Base-by-base conservation (phyloP, 2,113 vertebrate genomes). In the Siniperca knerii region DNA sequence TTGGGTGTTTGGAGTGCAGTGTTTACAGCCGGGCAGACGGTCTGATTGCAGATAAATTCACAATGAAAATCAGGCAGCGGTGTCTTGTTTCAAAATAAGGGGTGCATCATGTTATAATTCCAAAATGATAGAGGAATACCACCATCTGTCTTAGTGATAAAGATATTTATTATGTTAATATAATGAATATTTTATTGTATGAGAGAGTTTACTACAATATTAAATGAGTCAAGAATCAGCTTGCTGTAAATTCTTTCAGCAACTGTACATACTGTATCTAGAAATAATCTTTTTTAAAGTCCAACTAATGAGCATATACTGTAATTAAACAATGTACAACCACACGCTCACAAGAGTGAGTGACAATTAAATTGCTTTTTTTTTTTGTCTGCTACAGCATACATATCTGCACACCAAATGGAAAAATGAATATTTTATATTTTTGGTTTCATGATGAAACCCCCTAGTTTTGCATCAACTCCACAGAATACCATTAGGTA, bases 41-140 rank as follows among this genome's bases (percentile, higher is more conserved):
- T 48, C 20, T 89, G 88, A 93, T 90, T 91, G 89, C 81, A 83
- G 67, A 90, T 57, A 66, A 42, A 88, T 77, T 75, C 62, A 61
- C 13, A 35, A 67, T 69, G 37, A 84, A 80, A 87, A 88, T 88
- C 85, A 90, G 71, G 16, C 66, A n/a, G 46, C 18, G 33, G 57
- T 16, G 61, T 80, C 55, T 86, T n/a, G 4, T 70, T 82, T 68
- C 79, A 60, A 85, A 87, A 77, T 42, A 89, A 61, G 69, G 83
- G 58, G n/a, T 37, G n/a, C 35, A 61, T n/a, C 29, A 18, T 40
- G 79, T 65, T 77, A 79, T 81, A 83, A 83, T 66, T 33, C 20
- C 57, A 42, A 83, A 76, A 77, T 87, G 23, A 73, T n/a, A n/a
- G 42, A 62, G 29, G 50, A 62, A 67, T 79, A 54, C 48, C 60